A percentile compares a stretch with the other conserved stretches of the same genome.
These are phyloP conservation scores for Danio aesculapii DNA, from an alignment of 2,797 vertebrate genomes.

Conservation along the genomic window DNA sequence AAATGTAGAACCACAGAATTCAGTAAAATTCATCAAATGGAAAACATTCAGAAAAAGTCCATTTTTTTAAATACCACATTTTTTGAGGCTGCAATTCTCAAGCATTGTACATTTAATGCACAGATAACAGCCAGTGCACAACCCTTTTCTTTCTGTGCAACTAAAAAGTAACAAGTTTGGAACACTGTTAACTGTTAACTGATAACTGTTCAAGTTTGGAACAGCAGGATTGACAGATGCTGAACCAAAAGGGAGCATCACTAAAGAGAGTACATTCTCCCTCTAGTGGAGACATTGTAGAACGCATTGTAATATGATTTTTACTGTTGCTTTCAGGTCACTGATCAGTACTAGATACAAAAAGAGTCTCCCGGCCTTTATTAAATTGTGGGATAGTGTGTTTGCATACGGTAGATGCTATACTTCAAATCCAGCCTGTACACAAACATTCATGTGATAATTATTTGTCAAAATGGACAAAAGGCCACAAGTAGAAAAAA, in stretches of 20 bases:
- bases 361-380: background rate
- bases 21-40: background rate
- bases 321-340: too few species aligned
- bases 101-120: background rate
- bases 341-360: background rate
- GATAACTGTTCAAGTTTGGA: background rate
- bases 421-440: background rate
- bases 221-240: background rate
- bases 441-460: background rate
- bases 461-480: background rate
- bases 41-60: background rate
- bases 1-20: background rate
- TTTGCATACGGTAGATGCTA: background rate
- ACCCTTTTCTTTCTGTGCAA: background rate
- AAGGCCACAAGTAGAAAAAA: background rate
- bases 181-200: too few species aligned
- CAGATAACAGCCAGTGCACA: background rate
- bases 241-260: background rate
- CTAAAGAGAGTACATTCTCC: slow-evolving; percentile 2
- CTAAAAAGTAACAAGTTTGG: background rate
- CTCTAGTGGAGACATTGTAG: slow-evolving; percentile 25
- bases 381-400: background rate
- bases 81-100: background rate
- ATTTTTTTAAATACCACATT: background rate
- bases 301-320: too few species aligned